Base-by-base conservation (phyloP, 2,888 invertebrate species). In the Leptinotarsa tumamoca region DNA sequence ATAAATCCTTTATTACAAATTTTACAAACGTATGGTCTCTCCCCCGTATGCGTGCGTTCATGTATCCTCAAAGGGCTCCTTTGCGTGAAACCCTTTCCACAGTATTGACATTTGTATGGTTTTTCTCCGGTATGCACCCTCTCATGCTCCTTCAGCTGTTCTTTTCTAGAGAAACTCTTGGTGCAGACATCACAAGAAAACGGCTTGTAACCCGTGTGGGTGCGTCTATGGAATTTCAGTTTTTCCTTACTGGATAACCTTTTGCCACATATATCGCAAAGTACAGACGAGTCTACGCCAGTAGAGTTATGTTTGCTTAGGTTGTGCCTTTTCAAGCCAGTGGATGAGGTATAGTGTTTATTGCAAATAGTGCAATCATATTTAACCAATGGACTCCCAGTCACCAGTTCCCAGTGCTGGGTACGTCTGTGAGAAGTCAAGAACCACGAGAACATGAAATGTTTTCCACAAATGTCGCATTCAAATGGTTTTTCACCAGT, bases 61-160 rank as follows among this genome's bases (percentile, higher is more conserved):
- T 92, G 92, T 80, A 91, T 91, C 81, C 90, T 91, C 78, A 92
- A 89, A 56, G 91, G 91, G 78, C 91, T 90, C 49, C 91, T 88
- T 87, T 92, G 91, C 21, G 90, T 90, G 87, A 92, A 92, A 13
- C 91, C 91, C 86, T 92, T 92, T 21, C 91, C 91, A 87, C 92
- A 92, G 84, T 90, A 89, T 79, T 90, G 89, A 85, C 92, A 92
- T 78, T 90, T 90, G 87, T 91, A 90, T 66, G 92, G 92, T 86
- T 91, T 91, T 87, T 92, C 91, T 0, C 92, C 92, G 0, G 91
- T 90, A 86, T 92, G 92, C 69, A 91, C 91, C 68, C 92, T 89
- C 86, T 91, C 91, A 88, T 92, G 92, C 67, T 84, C 85, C 69
- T 90, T 91, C 79, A 92, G 86, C 85, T 91, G 91, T 86, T 91